These are phyloP conservation scores for Lophotriccus pileatus DNA, from an alignment of 2,797 vertebrate species.

Conservation along the genomic window DNA sequence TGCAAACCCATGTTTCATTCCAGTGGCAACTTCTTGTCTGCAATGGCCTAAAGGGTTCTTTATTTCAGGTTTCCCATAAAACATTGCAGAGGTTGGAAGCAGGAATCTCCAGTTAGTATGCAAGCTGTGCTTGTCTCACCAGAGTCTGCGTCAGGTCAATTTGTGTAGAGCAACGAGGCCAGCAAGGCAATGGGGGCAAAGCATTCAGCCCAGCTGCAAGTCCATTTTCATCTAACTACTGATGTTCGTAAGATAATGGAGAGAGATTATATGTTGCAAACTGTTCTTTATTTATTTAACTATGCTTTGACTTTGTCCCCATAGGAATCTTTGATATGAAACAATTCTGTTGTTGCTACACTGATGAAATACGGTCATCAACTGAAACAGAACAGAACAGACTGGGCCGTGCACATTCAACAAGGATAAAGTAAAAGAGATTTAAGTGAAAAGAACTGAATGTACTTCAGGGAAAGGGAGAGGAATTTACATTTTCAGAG, in stretches of 20 bases:
- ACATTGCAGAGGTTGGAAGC: not conserved
- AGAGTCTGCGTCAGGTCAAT: not conserved
- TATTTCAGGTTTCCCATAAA: not conserved
- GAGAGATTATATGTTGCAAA: not conserved
- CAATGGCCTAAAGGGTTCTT: not conserved
- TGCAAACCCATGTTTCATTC: not conserved
- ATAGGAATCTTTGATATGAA: not conserved
- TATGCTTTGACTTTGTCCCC: not conserved
- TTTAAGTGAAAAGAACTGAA: not conserved
- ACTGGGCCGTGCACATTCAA: not conserved
- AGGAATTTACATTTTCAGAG: not conserved
- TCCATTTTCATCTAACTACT: not conserved
- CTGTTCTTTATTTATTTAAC: not conserved
- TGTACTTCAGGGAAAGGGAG: not conserved
- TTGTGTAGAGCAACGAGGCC: rapidly evolving
- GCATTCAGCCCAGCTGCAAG: not conserved
- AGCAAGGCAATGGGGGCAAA: not conserved
- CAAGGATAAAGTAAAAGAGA: not conserved
- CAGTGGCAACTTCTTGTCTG: not conserved
- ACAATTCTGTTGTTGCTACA: not conserved
- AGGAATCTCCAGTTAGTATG: not conserved
- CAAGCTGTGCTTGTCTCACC: not conserved
- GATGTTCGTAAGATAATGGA: not conserved
- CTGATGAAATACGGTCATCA: not conserved
- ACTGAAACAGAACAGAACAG: not conserved